A percentile compares a stretch with the other conserved stretches of the same genome.
These are phyloP conservation scores for Salmo trutta DNA, from an alignment of 2,797 vertebrate species.

Conservation along the genomic window DNA sequence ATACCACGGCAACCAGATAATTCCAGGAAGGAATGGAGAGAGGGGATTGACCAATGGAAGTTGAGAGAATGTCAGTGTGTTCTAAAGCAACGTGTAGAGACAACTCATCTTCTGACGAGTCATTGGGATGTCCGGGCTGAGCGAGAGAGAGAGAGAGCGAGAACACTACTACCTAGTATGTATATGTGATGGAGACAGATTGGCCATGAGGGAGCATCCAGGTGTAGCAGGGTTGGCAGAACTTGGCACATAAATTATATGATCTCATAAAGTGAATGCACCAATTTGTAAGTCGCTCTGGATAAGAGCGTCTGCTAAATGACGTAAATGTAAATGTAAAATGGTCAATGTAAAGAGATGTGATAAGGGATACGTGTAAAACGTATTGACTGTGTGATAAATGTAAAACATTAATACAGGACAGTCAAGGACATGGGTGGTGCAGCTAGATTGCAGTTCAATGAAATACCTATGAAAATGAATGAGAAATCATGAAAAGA, in stretches of 20 bases:
- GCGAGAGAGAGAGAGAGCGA: neutral
- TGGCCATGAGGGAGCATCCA: neutral
- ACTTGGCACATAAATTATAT: neutral
- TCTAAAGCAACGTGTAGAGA: neutral
- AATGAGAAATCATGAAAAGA: conserved; percentile 11
- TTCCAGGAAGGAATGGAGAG: neutral
- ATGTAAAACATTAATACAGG: neutral
- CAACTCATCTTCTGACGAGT: no score
- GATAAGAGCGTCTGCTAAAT: no score
- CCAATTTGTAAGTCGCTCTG: no score
- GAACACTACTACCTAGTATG: neutral
- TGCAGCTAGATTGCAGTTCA: conserved; percentile 5
- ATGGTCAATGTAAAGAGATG: neutral
- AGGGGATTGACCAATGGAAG: neutral
- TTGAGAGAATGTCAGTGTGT: neutral
- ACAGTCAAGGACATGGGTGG: conserved; percentile 25
- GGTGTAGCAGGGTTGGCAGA: neutral
- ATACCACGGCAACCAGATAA: conserved; percentile 6
- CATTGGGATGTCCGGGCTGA: neutral
- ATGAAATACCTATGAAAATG: neutral
- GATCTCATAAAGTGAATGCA: neutral
- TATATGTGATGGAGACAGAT: neutral
- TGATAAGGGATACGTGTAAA: neutral
- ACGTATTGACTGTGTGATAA: neutral
- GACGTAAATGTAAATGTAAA: no score